Percentiles rank a stretch among this genome's conserved stretches.
phyloP scores from a whole-genome alignment of 2,888 invertebrate genomes.

The Oasisia sp. region DNA sequence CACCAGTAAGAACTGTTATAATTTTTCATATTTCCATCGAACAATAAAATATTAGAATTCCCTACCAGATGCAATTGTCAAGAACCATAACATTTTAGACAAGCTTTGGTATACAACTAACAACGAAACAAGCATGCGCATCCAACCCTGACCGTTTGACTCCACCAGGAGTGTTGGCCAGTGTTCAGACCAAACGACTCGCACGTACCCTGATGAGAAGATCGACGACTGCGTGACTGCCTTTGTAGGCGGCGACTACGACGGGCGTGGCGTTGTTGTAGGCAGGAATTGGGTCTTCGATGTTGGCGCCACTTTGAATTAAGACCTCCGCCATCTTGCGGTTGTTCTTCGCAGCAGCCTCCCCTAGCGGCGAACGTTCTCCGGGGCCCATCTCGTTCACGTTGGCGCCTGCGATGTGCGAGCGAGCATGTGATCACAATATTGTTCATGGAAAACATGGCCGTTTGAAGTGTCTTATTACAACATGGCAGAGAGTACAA shows the following conservation, averaged over 20 bases:
- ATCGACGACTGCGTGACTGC: constrained; percentile 36
- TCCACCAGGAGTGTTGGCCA: too few relatives aligned
- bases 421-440: neutral
- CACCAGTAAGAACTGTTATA: too few relatives aligned
- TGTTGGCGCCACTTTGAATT: constrained; percentile 35
- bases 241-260: constrained; percentile 36
- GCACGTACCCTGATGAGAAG: constrained; percentile 37
- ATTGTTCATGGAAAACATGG: neutral
- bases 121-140: too few relatives aligned
- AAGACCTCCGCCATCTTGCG: constrained; percentile 39
- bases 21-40: too few relatives aligned
- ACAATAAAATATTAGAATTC: too few relatives aligned
- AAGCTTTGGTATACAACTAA: too few relatives aligned
- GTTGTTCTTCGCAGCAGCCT: constrained; percentile 40
- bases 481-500: neutral
- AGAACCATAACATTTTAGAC: too few relatives aligned
- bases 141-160: too few relatives aligned
- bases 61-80: too few relatives aligned
- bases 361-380: constrained; percentile 41
- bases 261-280: constrained; percentile 42
- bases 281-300: constrained; percentile 38
- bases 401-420: constrained; percentile 36
- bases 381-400: constrained; percentile 38
- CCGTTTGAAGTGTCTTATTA: neutral
- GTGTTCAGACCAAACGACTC: too few relatives aligned